Percentiles rank a stretch among this genome's conserved stretches.
Conservation (phyloP, 1,140 invertebrate species). For the Amphibalanus amphitrite region DNA sequence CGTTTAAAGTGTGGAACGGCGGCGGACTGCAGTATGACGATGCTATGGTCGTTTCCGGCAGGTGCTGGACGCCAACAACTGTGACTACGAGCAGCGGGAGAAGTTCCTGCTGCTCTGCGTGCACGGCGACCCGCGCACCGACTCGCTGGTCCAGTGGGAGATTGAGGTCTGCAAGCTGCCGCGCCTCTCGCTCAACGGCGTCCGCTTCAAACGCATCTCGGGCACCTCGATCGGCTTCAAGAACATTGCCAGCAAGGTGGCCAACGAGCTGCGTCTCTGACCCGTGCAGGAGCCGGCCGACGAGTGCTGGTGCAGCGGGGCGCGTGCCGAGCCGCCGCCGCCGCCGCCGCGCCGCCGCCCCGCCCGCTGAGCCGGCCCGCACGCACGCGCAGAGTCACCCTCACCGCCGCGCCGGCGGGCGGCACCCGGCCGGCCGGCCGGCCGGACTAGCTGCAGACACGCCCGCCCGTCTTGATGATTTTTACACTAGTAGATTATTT, state of each 20-base stretch:
- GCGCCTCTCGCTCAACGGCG: constrained; percentile 91
- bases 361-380: not conserved
- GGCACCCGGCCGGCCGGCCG: too few species aligned
- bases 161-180: constrained; percentile 97
- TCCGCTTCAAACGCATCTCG: constrained; percentile 97
- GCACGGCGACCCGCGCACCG: constrained; percentile 95
- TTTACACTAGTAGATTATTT: constrained; percentile 2
- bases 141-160: constrained; percentile 99
- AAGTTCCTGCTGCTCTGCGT: constrained; percentile 92
- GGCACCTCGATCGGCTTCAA: constrained; percentile 99
- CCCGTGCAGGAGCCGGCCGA: constrained; percentile 1
- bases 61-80: constrained; percentile 96
- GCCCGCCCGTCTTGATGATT: not conserved
- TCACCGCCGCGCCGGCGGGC: not conserved
- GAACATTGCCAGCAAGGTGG: constrained; percentile 99
- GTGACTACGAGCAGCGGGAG: constrained; percentile 98
- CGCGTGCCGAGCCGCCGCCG: too few species aligned
- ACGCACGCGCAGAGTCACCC: too few species aligned
- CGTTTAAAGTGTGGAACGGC: too few species aligned
- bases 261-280: constrained; percentile 92
- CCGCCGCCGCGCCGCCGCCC: too few species aligned
- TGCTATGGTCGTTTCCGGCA: too few species aligned
- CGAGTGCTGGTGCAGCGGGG: too few species aligned
- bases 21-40: too few species aligned
- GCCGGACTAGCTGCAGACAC: not conserved